Percentiles rank a stretch among this genome's conserved stretches.
Evolutionary conservation across 2,888 invertebrate species (phyloP).

Genomic region (Phlogophora meticulosa): DNA sequence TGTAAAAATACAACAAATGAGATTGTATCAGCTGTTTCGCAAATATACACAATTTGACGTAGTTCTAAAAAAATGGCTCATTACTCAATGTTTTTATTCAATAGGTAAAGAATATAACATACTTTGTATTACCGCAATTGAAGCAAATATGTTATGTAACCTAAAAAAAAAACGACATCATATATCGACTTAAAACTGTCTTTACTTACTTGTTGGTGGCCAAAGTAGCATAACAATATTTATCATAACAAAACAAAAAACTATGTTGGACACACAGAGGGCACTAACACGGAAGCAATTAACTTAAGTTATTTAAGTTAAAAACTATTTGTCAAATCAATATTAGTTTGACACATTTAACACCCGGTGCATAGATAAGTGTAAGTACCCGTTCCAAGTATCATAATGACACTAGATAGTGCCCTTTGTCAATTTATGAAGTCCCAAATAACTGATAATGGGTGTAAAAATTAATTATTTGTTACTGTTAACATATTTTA

Average conservation of each 20-base stretch:
- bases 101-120: too few species aligned
- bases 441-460: slow-evolving; percentile 36
- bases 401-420: slow-evolving; percentile 34
- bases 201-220: too few species aligned
- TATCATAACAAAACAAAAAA: slow-evolving; percentile 5
- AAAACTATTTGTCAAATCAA: slow-evolving; percentile 36
- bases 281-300: slow-evolving; percentile 44
- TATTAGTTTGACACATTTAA: slow-evolving; percentile 47
- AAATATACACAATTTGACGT: too few species aligned
- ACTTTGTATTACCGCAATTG: too few species aligned
- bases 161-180: too few species aligned
- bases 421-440: slow-evolving; percentile 52
- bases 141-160: too few species aligned
- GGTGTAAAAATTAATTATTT: slow-evolving; percentile 46
- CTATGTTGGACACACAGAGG: slow-evolving; percentile 3
- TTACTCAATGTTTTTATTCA: too few species aligned
- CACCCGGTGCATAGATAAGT: slow-evolving; percentile 43
- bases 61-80: too few species aligned
- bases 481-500: slow-evolving; percentile 16
- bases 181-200: too few species aligned
- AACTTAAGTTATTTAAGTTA: slow-evolving; percentile 22
- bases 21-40: too few species aligned
- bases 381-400: slow-evolving; percentile 44
- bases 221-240: too few species aligned
- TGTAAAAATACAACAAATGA: too few species aligned